Base-by-base conservation (phyloP, 1,140 invertebrate species). In the Zaprionus inermis region DNA sequence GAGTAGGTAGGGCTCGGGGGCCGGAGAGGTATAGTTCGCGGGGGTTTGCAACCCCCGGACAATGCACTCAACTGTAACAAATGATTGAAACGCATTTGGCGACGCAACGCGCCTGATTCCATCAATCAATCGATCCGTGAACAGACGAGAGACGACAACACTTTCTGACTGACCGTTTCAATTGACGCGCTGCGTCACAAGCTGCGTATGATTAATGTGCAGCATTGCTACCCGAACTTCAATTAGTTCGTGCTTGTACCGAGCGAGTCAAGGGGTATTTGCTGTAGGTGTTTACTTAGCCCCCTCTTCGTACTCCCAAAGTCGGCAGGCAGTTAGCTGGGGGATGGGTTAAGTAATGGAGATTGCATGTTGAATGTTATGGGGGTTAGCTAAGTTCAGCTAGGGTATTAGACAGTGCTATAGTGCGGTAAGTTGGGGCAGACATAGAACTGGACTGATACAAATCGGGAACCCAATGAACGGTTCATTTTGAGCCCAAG, bases 41-140 rank as follows among this genome's bases (percentile, higher is more conserved):
- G 51, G 24, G 24, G n/a, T 11, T 34, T 12, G 30, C 14, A 24
- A 65, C 59, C 38, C 34, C 49, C 11, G 51, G 5, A 54, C 24
- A 22, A n/a, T 28, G 38, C 38, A 44, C 38, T 30, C 51, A 54
- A 54, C 24, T 52, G 55, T 74, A 74, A 81, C 81, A 81, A 81
- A 81, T 81, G 79, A 67, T 44, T 16, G 30, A 72, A 76, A 64
- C 68, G 64, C 79, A 81, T 78, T 81, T 81, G 70, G 49, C 56
- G 24, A 28, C 24, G 24, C 44, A 54, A 11, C 57, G 49, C 49
- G 34, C 46, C 58, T 64, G 59, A 56, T 79, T 64, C 64, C 49
- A 54, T 79, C 76, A 79, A 79, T 49, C 44, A 49, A 49, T 49
- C 18, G 44, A 38, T 2, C 11, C 12, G 36, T 1, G 36, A 0